These are phyloP conservation scores for Lipotes vexillifer DNA, from an alignment of 2,113 vertebrate species.

Conservation along the genomic window DNA sequence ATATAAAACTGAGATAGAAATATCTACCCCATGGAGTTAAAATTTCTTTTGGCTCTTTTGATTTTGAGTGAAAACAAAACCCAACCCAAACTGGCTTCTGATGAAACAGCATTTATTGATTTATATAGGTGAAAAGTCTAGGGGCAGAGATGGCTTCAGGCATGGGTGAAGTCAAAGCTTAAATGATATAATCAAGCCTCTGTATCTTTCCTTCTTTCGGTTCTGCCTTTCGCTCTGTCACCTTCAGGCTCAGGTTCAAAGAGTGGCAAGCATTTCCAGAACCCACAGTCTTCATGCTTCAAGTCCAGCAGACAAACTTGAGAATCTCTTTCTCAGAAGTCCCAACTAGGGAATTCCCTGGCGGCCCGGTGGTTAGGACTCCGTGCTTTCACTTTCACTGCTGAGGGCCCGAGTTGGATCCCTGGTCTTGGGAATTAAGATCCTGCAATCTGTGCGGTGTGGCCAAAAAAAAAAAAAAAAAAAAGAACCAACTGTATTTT, in stretches of 20 bases:
- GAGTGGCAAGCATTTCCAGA: not conserved
- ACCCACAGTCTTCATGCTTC: not conserved
- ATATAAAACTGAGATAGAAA: not conserved
- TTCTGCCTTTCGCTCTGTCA: not conserved
- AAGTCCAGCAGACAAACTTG: not conserved
- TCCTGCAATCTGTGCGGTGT: not conserved
- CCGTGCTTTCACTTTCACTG: not conserved
- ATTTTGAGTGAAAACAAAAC: not conserved
- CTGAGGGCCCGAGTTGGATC: not conserved
- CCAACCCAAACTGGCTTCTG: not conserved
- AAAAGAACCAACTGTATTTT: not conserved
- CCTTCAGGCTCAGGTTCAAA: not conserved
- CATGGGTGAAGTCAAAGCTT: not conserved
- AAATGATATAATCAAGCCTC: not conserved
- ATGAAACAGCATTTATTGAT: not conserved
- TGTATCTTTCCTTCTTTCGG: not conserved
- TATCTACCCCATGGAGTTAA: not conserved
- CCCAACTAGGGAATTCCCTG: not conserved
- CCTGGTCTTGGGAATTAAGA: not conserved
- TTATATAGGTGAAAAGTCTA: not conserved
- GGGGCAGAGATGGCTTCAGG: not conserved
- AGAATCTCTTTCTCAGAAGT: not conserved
- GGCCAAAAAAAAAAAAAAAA: not conserved
- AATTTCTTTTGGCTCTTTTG: not conserved
- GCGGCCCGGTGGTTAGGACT: not conserved